Percentiles rank a stretch among this genome's conserved stretches.
These are phyloP conservation scores for Bombyx huttoni DNA, from an alignment of 2,888 invertebrate genomes.

Conservation along the genomic window DNA sequence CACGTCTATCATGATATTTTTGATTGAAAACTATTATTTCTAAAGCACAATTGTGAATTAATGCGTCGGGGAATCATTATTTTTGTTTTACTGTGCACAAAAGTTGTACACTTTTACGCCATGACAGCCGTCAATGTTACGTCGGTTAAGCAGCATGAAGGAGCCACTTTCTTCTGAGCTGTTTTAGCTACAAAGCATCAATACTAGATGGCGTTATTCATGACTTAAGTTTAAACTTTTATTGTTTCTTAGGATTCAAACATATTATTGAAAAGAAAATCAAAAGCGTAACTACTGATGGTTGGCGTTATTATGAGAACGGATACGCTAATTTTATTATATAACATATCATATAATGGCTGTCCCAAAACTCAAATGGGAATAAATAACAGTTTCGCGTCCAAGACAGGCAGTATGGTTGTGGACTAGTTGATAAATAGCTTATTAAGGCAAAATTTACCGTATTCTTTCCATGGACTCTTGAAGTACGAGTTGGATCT, in stretches of 20 bases:
- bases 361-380: no score
- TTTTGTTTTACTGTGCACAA: slow-evolving; percentile 57
- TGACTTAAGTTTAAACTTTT: neutral
- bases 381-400: no score
- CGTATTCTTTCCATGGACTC: no score
- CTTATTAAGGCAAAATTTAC: no score
- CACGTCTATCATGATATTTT: slow-evolving; percentile 65
- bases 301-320: no score
- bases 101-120: slow-evolving; percentile 56
- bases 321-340: no score
- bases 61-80: slow-evolving; percentile 61
- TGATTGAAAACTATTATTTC: slow-evolving; percentile 44
- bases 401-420: no score
- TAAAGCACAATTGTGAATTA: slow-evolving; percentile 36
- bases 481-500: no score
- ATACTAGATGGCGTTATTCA: slow-evolving; percentile 22
- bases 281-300: no score
- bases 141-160: slow-evolving; percentile 46
- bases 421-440: no score
- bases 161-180: slow-evolving; percentile 33
- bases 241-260: neutral
- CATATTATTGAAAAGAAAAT: neutral
- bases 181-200: slow-evolving; percentile 28
- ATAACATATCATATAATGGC: no score
- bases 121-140: slow-evolving; percentile 47